A percentile compares a stretch with the other conserved stretches of the same genome.
Evolutionary conservation across 2,113 vertebrate species (phyloP).

Genomic region (Muntiacus muntjak): DNA sequence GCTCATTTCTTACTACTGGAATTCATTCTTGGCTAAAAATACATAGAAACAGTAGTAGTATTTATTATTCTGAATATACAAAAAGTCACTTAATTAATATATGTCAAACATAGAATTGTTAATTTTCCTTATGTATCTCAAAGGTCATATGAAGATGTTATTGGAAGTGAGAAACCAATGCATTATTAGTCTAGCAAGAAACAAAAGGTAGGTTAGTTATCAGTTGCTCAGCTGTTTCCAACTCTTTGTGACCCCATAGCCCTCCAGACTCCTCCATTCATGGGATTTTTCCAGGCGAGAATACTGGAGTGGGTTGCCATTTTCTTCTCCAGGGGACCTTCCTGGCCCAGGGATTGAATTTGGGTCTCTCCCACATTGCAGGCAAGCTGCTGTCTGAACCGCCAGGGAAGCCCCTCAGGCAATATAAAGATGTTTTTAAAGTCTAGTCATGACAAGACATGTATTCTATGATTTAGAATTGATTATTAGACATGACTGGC

Average conservation of each 20-base stretch:
- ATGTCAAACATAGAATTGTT: neutral
- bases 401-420: neutral
- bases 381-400: neutral
- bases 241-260: neutral
- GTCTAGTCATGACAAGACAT: neutral
- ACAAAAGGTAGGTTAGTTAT: neutral
- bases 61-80: neutral
- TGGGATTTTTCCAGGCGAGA: neutral
- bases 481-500: neutral
- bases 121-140: neutral
- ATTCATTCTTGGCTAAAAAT: neutral
- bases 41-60: neutral
- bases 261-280: neutral
- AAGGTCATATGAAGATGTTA: neutral
- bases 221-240: neutral
- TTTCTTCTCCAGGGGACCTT: neutral
- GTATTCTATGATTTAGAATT: neutral
- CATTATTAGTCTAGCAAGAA: neutral
- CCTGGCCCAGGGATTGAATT: neutral
- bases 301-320: neutral
- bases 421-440: neutral
- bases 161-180: neutral
- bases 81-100: neutral
- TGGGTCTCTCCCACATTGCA: neutral
- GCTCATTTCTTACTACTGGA: neutral